Evolutionary conservation across 2,797 vertebrate genomes (phyloP), one percentile per base, ranked within the genome.

Genomic region (Eupleurogrammus muticus): DNA sequence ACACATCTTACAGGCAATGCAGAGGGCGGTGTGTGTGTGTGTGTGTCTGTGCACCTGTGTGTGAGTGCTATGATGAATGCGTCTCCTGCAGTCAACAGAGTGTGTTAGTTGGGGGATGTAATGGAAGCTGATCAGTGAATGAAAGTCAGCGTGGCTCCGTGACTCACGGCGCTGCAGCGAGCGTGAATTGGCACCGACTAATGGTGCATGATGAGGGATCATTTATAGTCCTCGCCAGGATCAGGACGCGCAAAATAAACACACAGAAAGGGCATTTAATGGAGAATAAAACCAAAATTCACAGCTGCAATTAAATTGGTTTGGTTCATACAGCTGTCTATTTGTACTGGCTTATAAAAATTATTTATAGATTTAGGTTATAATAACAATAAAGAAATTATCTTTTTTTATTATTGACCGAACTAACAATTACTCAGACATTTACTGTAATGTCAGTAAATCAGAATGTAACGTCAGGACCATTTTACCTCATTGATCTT

Each of bases 51-150:
- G 16, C 57, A 36, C 5, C 3, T 53, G 58, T 23, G 42, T 66
- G 68, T 66, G 62, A 24, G 49, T 20, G 0, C 40, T 57, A 17
- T 61, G 60, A 70, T 66, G 46, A 63, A 46, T 64, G 62, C 12
- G 28, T 36, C 50, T 77, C 58, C 48, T 12, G 38, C 60, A 67
- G 54, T 51, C 70, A 61, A 56, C 14, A 58, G 62, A 80, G 79
- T 66, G 53, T 73, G 75, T 23, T 47, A 62, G 51, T 66, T 50
- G 28, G 51, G 50, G 35, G 63, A 76, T 56, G 51, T 48, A 80
- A 80, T 40, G 28, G 66, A 70, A 51, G 69, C 49, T 82, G 48
- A 68, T 75, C 53, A 66, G 47, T 80, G 66, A 87, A 84, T 87
- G 55, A 84, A 84, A 82, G 73, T 80, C 76, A 56, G 57, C 23